Conservation (phyloP, 2,113 vertebrate genomes). For the Otus sunia region DNA sequence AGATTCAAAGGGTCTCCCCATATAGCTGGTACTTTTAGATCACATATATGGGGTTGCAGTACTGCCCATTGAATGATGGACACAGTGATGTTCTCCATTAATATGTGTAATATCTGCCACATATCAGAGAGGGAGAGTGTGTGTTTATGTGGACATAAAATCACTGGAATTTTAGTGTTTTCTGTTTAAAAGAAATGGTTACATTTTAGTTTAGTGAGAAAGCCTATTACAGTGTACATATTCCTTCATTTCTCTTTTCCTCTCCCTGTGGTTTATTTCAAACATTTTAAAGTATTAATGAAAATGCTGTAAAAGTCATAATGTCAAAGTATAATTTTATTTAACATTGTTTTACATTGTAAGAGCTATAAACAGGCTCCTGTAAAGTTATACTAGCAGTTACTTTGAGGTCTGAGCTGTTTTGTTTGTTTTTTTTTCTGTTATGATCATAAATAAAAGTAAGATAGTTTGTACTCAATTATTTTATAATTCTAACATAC, state of each 20-base stretch:
- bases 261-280: conserved; percentile 19
- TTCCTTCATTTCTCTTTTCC: background rate
- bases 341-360: conserved; percentile 5
- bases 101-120: background rate
- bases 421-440: background rate
- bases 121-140: background rate
- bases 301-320: conserved; percentile 26
- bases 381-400: conserved; percentile 21
- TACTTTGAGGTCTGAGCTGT: background rate
- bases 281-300: conserved; percentile 20
- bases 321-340: conserved; percentile 17
- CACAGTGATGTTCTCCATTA: background rate
- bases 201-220: background rate
- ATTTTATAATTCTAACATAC: background rate
- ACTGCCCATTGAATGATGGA: background rate
- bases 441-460: background rate
- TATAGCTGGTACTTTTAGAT: background rate
- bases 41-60: background rate
- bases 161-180: background rate
- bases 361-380: background rate
- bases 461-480: background rate
- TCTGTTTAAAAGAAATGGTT: conserved; percentile 15
- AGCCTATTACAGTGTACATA: background rate
- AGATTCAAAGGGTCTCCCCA: background rate
- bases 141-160: background rate